Base-by-base conservation (phyloP, 1,140 invertebrate genomes). In the Capitella teleta region DNA sequence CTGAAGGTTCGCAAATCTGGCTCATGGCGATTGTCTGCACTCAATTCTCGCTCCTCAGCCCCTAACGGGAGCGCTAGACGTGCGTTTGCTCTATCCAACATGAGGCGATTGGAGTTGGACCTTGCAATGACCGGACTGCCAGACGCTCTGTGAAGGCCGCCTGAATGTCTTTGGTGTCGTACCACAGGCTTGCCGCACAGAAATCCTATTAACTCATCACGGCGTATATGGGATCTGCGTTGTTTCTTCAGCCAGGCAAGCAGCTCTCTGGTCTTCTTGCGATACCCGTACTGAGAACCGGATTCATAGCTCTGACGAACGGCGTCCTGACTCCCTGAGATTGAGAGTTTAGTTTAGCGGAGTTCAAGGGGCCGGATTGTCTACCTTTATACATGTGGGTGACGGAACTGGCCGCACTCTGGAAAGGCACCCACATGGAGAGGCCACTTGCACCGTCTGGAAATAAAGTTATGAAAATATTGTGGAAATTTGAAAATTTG, bases 131-230 rank as follows among this genome's bases (percentile, higher is more conserved):
- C 40, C 76, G 72, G 10, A 76, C 72, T 47, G 67, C 69, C 47
- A n/a, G n/a, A n/a, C n/a, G n/a, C n/a, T n/a, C n/a, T n/a, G n/a
- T n/a, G n/a, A n/a, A n/a, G n/a, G n/a, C n/a, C n/a, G n/a, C n/a
- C n/a, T n/a, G n/a, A n/a, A n/a, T n/a, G n/a, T n/a, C n/a, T n/a
- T 68, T 30, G 66, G 67, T 65, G 75, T 72, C 76, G 66, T 55
- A 79, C 73, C 57, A 82, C 82, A 49, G 79, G 73, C 71, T 82
- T 84, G 30, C 83, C 84, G 58, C 82, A 79, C 23, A 86, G 74
- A 76, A 83, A 86, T n/a, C 82, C 81, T 58, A 87, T 73, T 21
- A 87, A 70, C 64, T 87, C 84, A 64, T 86, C 84, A 41, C 84
- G 74, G 24, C 82, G 73, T 59, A 86, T 86, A 56, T 79, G 77